Conservation (phyloP, 2,888 invertebrate genomes). For the Lamproptera curius region DNA sequence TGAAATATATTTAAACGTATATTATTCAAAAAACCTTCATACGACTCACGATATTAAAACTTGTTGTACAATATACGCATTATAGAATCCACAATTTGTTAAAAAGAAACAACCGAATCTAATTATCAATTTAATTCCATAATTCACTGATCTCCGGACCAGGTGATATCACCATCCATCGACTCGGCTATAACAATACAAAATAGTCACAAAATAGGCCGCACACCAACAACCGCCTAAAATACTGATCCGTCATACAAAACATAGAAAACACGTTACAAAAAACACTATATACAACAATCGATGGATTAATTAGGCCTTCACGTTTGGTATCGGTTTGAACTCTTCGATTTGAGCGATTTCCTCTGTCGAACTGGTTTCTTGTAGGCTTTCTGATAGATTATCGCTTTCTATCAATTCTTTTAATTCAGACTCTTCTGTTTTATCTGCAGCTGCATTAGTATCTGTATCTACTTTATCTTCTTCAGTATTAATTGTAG, state of each 20-base stretch:
- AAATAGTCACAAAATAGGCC: not conserved
- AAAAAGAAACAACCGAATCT: too few species aligned
- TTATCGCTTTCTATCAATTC: not conserved
- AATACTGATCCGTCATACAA: slow-evolving; percentile 20
- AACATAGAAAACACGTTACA: slow-evolving; percentile 26
- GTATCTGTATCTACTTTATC: not conserved
- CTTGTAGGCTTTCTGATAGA: not conserved
- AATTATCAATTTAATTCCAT: too few species aligned
- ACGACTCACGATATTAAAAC: too few species aligned
- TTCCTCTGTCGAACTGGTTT: slow-evolving; percentile 5
- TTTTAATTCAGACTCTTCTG: slow-evolving; percentile 1
- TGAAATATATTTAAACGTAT: too few species aligned
- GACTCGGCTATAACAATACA: not conserved
- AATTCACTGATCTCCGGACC: too few species aligned
- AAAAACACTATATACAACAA: slow-evolving; percentile 22
- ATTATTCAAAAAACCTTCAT: too few species aligned
- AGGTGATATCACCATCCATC: too few species aligned
- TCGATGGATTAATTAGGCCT: slow-evolving; percentile 27
- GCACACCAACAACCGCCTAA: not conserved
- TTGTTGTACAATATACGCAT: too few species aligned
- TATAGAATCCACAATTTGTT: too few species aligned
- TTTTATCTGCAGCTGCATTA: slow-evolving; percentile 1
- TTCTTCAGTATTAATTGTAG: slow-evolving; percentile 22
- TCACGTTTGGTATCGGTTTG: slow-evolving; percentile 35
- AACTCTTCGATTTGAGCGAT: slow-evolving; percentile 31